These are phyloP conservation scores for Minunthozetes semirufus DNA, from an alignment of 2,888 invertebrate species.

Conservation along the genomic window DNA sequence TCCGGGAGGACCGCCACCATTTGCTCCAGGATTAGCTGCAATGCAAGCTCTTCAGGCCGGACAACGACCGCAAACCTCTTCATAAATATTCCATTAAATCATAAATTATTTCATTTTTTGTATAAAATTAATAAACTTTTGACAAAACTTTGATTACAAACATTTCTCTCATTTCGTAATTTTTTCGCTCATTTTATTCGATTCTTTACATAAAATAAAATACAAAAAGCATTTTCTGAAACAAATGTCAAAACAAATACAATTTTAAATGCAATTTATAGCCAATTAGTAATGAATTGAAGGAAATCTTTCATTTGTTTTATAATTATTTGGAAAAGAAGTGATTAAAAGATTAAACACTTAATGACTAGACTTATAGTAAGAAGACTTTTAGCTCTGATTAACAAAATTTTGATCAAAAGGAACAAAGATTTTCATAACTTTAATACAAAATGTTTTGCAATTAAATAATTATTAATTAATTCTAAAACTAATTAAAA, in stretches of 20 bases:
- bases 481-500: not conserved
- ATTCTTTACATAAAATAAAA: not conserved
- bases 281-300: too few relatives aligned
- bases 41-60: not conserved
- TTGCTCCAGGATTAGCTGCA: slow-evolving; percentile 18
- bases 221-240: too few relatives aligned
- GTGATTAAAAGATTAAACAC: not conserved
- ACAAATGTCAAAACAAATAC: too few relatives aligned
- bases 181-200: not conserved
- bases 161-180: too few relatives aligned
- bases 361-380: not conserved
- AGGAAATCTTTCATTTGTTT: too few relatives aligned
- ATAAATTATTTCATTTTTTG: not conserved
- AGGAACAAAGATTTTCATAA: not conserved
- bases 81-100: not conserved
- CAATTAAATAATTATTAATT: not conserved
- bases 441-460: not conserved
- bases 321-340: too few relatives aligned
- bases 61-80: not conserved
- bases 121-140: too few relatives aligned
- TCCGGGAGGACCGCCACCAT: not conserved
- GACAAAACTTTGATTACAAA: too few relatives aligned
- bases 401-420: not conserved
- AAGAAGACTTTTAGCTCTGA: not conserved
- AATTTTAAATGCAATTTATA: too few relatives aligned